phyloP scores from a whole-genome alignment of 2,113 vertebrate species.

The Axis porcinus region DNA sequence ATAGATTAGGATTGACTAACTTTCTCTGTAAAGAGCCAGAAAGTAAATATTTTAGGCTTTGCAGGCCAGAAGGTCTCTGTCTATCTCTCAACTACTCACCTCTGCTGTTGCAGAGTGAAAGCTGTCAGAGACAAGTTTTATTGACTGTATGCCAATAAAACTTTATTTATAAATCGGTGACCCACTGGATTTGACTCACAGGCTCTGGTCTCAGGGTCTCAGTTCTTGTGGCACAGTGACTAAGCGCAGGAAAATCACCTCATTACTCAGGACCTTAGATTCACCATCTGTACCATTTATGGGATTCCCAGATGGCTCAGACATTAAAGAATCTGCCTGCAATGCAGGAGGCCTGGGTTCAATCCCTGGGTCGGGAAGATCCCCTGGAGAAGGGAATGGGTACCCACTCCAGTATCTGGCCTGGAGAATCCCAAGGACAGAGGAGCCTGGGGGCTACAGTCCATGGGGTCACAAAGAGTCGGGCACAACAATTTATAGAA shows the following conservation, averaged over 20 bases:
- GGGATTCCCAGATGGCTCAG: neutral
- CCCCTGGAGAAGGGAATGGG: neutral
- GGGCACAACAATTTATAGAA: neutral
- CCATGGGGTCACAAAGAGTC: rapidly evolving
- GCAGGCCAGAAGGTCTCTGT: too few species aligned
- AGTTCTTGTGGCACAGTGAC: neutral
- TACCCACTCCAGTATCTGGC: neutral
- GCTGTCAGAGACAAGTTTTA: neutral
- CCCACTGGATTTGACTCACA: neutral
- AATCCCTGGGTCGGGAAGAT: neutral
- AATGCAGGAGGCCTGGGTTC: neutral
- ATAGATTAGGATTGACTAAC: neutral
- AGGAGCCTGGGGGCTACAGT: neutral
- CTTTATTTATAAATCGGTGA: neutral
- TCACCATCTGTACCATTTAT: neutral
- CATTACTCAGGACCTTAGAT: neutral
- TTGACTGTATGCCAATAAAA: neutral
- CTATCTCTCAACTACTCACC: neutral
- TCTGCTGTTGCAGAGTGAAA: neutral
- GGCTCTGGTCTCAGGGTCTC: neutral
- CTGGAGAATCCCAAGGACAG: neutral
- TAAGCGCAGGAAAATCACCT: neutral
- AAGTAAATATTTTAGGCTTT: neutral
- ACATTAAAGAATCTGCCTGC: neutral
- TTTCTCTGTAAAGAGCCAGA: neutral